phyloP scores from a whole-genome alignment of 2,113 vertebrate species.

The Blennius ocellaris region DNA sequence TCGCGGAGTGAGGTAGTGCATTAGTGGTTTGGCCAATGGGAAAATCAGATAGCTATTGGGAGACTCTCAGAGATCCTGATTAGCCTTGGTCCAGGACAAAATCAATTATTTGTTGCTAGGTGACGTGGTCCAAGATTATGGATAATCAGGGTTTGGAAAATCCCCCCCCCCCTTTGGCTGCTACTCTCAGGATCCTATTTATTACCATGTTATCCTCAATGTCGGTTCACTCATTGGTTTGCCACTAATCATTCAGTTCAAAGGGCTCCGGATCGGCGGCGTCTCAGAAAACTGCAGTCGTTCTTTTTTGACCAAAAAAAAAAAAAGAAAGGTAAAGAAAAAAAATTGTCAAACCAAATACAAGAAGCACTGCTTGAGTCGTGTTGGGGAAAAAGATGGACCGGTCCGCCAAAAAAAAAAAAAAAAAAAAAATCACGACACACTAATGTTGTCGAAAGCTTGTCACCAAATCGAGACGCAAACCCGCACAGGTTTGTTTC shows the following conservation, averaged over 20 bases:
- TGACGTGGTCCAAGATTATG: conserved; percentile 78
- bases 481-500: conserved; percentile 23
- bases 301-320: conserved; percentile 77
- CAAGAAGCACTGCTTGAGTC: conserved; percentile 39
- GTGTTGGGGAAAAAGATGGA: conserved; percentile 9
- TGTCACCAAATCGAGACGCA: conserved; percentile 52
- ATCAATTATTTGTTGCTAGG: conserved; percentile 75
- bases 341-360: conserved; percentile 62
- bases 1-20: conserved; percentile 64
- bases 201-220: conserved; percentile 75
- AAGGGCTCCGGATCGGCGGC: conserved; percentile 73
- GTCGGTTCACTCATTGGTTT: conserved; percentile 70
- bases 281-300: conserved; percentile 57
- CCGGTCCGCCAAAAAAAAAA: neutral
- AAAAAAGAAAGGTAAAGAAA: too few relatives aligned
- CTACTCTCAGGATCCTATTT: conserved; percentile 86
- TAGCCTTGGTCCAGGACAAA: conserved; percentile 79
- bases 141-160: conserved; percentile 81
- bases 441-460: conserved; percentile 31
- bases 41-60: conserved; percentile 74
- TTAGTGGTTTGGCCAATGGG: conserved; percentile 68
- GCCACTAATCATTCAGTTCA: conserved; percentile 58
- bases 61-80: conserved; percentile 74
- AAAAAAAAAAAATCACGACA: conserved; percentile 10
- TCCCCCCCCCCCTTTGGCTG: conserved; percentile 70